Evolutionary conservation across 1,140 invertebrate species (phyloP).

Genomic region (Diabrotica undecimpunctata): DNA sequence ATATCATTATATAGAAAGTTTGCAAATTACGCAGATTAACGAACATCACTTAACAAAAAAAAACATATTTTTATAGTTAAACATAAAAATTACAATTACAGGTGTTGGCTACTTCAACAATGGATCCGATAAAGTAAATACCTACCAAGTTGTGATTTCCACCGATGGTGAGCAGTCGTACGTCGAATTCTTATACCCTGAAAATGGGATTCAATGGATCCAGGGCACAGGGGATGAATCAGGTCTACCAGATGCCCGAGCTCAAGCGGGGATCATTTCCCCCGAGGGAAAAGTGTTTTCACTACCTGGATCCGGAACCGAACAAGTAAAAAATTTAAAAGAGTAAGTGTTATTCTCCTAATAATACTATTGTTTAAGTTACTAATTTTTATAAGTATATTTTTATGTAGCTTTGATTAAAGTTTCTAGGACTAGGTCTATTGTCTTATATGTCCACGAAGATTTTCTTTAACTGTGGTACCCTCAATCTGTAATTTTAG

Average conservation of each 20-base stretch:
- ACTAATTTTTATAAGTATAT: not conserved
- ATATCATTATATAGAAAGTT: too few relatives aligned
- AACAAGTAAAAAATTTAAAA: constrained; percentile 73
- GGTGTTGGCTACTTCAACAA: constrained; percentile 48
- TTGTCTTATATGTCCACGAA: too few relatives aligned
- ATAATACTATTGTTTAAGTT: not conserved
- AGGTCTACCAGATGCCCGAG: constrained; percentile 77
- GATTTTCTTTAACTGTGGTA: too few relatives aligned
- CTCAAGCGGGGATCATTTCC: constrained; percentile 87
- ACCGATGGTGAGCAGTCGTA: constrained; percentile 80
- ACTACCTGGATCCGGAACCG: constrained; percentile 81
- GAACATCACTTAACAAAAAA: too few relatives aligned
- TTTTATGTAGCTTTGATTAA: not conserved
- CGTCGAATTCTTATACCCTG: constrained; percentile 80
- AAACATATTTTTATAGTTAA: not conserved
- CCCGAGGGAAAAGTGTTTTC: constrained; percentile 69
- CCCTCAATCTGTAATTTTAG: too few relatives aligned
- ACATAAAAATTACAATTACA: constrained; percentile 13
- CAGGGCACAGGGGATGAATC: constrained; percentile 63
- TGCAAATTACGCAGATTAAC: too few relatives aligned
- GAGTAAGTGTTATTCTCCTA: constrained; percentile 51
- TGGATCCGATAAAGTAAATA: constrained; percentile 55
- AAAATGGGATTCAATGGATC: constrained; percentile 87
- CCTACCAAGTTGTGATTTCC: constrained; percentile 78
- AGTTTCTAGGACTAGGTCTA: too few relatives aligned